Evolutionary conservation across 1,140 invertebrate species (phyloP), one percentile per base, ranked within the genome.

Genomic region (Harpegnathos saltator): DNA sequence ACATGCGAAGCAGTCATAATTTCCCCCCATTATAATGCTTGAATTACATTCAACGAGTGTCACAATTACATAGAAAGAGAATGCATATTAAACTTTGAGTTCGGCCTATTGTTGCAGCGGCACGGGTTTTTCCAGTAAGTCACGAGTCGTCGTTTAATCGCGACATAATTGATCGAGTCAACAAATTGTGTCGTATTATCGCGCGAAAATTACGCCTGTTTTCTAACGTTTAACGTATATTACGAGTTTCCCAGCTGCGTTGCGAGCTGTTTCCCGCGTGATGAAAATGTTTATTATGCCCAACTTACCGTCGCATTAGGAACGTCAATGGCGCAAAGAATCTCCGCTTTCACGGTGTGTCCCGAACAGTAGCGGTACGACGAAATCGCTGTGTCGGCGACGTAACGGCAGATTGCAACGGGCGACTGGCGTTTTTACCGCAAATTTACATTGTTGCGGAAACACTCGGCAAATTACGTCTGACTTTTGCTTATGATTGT

Each of bases 401-500:
- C 26, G 17, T 66, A 77, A 77, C 29, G 15, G 9, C 12, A 44
- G 17, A 54, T 56, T 56, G 50, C 48, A 68, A 5, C 48, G 9
- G 52, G 48, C 65, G 14, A 12, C n/a, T 80, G 52, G 52, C 65
- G 1, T 48, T 80, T 80, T 78, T 58, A 71, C 54, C 7, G n/a
- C 14, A 7, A 80, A 63, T 69, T 29, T 29, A 29, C 33, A 59
- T 80, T 71, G n/a, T 71, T 58, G 33, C 54, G 33, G 12, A 44
- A 71, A 71, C 33, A 69, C 22, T 33, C 14, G 22, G 26, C 22
- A 48, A 69, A 54, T 77, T 66, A 66, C 61, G 11, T 54, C 17
- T 44, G 74, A 5, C 7, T 12, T 22, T 0, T 44, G 19, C 12
- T 26, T 19, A 48, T 11, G 38, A 77, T n/a, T 54, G n/a, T 56